Conservation (phyloP, 2,888 invertebrate genomes). For the Deilephila porcellus region DNA sequence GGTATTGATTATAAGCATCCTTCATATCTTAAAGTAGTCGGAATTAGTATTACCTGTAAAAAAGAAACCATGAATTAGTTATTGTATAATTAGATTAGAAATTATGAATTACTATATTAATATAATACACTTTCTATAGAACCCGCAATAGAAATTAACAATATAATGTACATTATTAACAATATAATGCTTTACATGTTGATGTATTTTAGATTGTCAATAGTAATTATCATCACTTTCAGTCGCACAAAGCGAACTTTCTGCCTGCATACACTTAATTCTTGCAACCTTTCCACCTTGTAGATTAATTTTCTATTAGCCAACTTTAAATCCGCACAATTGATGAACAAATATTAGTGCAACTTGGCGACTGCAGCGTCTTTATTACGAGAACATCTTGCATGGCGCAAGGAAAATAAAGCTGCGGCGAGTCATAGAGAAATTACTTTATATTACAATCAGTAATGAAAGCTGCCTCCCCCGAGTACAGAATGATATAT, state of each 20-base stretch:
- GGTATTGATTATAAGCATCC: too few species aligned
- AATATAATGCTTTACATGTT: too few species aligned
- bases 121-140: too few species aligned
- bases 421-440: neutral
- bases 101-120: slow-evolving; percentile 33
- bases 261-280: too few species aligned
- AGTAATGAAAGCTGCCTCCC: too few species aligned
- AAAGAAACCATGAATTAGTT: neutral
- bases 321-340: slow-evolving; percentile 57
- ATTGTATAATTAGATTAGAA: neutral
- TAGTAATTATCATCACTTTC: too few species aligned
- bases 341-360: slow-evolving; percentile 53
- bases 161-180: too few species aligned
- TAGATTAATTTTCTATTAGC: slow-evolving; percentile 39
- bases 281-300: too few species aligned
- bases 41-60: neutral
- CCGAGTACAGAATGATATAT: too few species aligned
- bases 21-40: too few species aligned
- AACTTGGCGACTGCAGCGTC: slow-evolving; percentile 53
- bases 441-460: neutral
- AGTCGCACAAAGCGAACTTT: too few species aligned
- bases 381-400: slow-evolving; percentile 58
- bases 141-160: slow-evolving; percentile 33
- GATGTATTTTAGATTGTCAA: too few species aligned
- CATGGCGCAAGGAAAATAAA: neutral